These are phyloP conservation scores for Danaus plexippus DNA, from an alignment of 1,140 invertebrate genomes.

Conservation along the genomic window DNA sequence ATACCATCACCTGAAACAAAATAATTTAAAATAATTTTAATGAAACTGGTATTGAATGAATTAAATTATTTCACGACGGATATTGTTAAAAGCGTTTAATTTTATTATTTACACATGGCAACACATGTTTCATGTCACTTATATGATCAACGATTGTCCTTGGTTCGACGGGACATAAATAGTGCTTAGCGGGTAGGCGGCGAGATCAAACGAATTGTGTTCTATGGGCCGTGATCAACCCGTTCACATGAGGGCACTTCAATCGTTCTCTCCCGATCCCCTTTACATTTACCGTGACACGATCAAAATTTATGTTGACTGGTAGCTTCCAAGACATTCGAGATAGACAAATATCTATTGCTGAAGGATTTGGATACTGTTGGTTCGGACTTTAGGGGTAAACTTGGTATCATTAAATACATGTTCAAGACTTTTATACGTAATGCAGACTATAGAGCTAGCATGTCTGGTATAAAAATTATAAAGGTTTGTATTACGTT, in stretches of 20 bases:
- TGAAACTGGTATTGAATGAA: constrained; percentile 11
- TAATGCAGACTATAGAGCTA: too few relatives aligned
- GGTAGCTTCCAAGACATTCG: constrained; percentile 5
- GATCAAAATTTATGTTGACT: constrained; percentile 23
- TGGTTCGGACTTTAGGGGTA: not conserved
- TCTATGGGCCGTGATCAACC: constrained; percentile 50
- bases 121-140: constrained; percentile 16
- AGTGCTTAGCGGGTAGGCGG: constrained; percentile 44
- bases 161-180: constrained; percentile 44
- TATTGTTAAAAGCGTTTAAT: constrained; percentile 1
- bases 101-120: constrained; percentile 7
- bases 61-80: constrained; percentile 2
- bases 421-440: too few relatives aligned
- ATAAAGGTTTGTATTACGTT: too few relatives aligned
- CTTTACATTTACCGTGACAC: constrained; percentile 14
- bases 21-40: not conserved
- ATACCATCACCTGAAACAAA: constrained; percentile 46
- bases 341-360: constrained; percentile 8
- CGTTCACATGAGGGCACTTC: constrained; percentile 53
- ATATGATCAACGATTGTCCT: constrained; percentile 24
- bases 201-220: constrained; percentile 67
- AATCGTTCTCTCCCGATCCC: constrained; percentile 21
- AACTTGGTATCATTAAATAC: not conserved
- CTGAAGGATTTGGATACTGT: not conserved
- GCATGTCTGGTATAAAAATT: too few relatives aligned